Evolutionary conservation across 2,113 vertebrate genomes (phyloP).

Genomic region (Probosciger aterrimus): DNA sequence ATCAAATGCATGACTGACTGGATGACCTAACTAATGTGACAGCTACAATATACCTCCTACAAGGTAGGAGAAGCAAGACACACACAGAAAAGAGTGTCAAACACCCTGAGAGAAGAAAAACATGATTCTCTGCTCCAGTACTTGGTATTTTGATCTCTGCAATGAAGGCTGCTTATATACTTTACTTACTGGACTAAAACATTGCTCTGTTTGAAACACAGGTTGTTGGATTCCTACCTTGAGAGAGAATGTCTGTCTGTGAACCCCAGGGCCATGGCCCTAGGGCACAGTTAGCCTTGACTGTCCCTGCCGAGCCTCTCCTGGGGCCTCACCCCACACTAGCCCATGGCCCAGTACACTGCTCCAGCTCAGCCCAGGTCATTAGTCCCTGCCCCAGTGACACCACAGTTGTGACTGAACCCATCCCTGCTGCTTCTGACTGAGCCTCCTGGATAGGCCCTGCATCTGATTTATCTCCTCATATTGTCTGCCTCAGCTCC

Average conservation of each 20-base stretch:
- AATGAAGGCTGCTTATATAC: not conserved
- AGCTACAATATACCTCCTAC: not conserved
- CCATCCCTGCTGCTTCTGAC: not conserved
- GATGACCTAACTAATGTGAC: not conserved
- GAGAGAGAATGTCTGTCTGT: not conserved
- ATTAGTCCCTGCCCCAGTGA: not conserved
- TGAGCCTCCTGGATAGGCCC: not conserved
- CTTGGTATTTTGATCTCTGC: not conserved
- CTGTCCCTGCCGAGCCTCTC: not conserved
- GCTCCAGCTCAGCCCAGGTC: not conserved
- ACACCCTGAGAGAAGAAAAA: not conserved
- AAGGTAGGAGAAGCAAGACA: not conserved
- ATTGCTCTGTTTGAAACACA: not conserved
- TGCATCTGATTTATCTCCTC: not conserved
- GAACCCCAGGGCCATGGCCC: not conserved
- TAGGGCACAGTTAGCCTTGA: not conserved
- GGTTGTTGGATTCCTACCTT: not conserved
- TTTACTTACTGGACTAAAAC: not conserved
- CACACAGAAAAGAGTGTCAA: not conserved
- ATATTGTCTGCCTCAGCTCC: not conserved
- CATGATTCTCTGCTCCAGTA: not conserved
- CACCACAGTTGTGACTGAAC: not conserved
- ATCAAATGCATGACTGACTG: not conserved
- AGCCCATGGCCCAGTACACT: accelerated
- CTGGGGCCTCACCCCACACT: not conserved